Conservation (phyloP, 2,113 vertebrate species). For the Hyla sarda region DNA sequence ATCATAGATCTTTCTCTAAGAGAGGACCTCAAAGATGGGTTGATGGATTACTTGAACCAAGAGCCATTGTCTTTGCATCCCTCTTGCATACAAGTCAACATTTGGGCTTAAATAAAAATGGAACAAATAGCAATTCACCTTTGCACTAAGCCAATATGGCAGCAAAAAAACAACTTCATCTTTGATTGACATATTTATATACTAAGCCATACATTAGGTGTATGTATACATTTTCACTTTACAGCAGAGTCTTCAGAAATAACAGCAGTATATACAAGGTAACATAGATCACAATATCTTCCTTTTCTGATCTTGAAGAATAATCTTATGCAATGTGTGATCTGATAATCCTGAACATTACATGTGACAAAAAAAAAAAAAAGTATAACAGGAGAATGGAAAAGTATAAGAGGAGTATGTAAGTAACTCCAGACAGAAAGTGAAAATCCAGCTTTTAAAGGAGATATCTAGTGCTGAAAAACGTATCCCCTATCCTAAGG, state of each 20-base stretch:
- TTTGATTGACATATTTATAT: slow-evolving; percentile 49
- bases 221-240: slow-evolving; percentile 61
- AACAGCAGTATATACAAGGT: slow-evolving; percentile 72
- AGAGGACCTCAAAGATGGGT: slow-evolving; percentile 27
- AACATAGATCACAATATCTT: slow-evolving; percentile 68
- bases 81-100: neutral
- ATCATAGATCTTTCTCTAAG: slow-evolving; percentile 36
- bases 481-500: too few species aligned
- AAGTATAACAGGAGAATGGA: too few species aligned
- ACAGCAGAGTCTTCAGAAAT: slow-evolving; percentile 68
- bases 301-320: slow-evolving; percentile 66
- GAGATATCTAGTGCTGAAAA: too few species aligned
- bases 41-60: neutral
- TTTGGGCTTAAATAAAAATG: neutral
- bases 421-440: neutral
- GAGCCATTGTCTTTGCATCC: neutral
- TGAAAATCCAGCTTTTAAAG: neutral
- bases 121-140: neutral
- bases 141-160: slow-evolving; percentile 46
- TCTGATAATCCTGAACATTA: slow-evolving; percentile 75
- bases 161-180: slow-evolving; percentile 1
- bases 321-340: slow-evolving; percentile 68
- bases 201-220: slow-evolving; percentile 31
- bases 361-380: slow-evolving; percentile 39
- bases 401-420: neutral